Percentiles rank a stretch among this genome's conserved stretches.
phyloP scores from a whole-genome alignment of 1,140 invertebrate genomes.

The Neoseiulus cucumeris region DNA sequence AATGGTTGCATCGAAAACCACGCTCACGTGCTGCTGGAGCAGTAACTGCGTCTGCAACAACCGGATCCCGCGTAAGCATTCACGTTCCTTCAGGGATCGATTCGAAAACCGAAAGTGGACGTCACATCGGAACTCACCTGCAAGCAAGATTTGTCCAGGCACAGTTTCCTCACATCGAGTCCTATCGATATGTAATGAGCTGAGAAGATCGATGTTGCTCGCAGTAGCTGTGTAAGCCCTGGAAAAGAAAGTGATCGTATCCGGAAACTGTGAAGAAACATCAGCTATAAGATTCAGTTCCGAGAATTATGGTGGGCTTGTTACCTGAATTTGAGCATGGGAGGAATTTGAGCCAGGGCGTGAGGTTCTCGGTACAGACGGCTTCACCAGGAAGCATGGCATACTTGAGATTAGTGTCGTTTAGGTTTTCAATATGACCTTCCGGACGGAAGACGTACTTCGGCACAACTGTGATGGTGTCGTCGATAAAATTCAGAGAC shows the following conservation, averaged over 20 bases:
- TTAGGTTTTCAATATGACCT: slow-evolving; percentile 36
- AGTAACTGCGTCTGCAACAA: background rate
- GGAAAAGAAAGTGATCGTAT: slow-evolving; percentile 17
- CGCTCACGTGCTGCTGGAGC: slow-evolving; percentile 11
- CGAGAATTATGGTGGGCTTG: no score
- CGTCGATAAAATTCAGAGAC: slow-evolving; percentile 83
- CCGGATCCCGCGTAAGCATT: background rate
- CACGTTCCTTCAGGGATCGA: background rate
- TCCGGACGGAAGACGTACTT: slow-evolving; percentile 56
- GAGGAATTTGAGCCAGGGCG: slow-evolving; percentile 88
- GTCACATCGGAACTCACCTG: slow-evolving; percentile 20
- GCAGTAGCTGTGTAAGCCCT: slow-evolving; percentile 27
- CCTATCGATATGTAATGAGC: slow-evolving; percentile 26
- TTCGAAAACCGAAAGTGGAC: background rate
- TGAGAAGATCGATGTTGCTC: slow-evolving; percentile 28
- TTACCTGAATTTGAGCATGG: slow-evolving; percentile 41
- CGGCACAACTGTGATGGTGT: slow-evolving; percentile 62
- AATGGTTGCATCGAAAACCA: background rate
- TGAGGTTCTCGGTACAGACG: slow-evolving; percentile 94
- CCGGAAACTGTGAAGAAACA: no score
- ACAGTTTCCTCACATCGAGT: slow-evolving; percentile 27
- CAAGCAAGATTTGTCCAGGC: slow-evolving; percentile 21
- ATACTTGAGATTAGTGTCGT: slow-evolving; percentile 47
- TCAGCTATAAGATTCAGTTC: no score
- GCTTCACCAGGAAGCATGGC: slow-evolving; percentile 76